Evolutionary conservation across 2,113 vertebrate species (phyloP).

Genomic region (Piaya cayana): DNA sequence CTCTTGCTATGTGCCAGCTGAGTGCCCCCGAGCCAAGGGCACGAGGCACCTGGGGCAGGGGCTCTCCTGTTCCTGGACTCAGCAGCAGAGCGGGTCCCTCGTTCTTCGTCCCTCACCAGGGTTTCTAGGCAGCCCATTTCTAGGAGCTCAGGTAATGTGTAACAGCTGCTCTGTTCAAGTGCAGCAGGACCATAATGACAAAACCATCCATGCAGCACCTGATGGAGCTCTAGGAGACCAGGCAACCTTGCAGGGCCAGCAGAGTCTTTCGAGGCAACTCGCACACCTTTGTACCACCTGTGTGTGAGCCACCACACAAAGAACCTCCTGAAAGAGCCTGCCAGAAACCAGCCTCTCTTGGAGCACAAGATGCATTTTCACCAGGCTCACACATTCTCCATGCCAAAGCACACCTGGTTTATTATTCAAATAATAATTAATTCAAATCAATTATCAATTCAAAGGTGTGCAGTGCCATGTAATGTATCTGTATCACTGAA

Average conservation of each 20-base stretch:
- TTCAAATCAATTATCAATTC: background rate
- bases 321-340: background rate
- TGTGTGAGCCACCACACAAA: background rate
- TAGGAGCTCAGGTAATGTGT: accelerated
- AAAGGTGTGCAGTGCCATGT: background rate
- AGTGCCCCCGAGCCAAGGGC: background rate
- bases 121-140: background rate
- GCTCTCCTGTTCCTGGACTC: background rate
- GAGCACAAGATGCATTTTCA: background rate
- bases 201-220: background rate
- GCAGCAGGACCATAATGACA: background rate
- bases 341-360: background rate
- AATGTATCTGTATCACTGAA: background rate
- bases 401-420: background rate
- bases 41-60: background rate
- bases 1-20: accelerated
- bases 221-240: background rate
- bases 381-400: background rate
- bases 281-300: background rate
- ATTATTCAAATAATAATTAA: background rate
- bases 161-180: background rate
- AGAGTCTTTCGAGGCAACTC: background rate
- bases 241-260: background rate
- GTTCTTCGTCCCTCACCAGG: background rate
- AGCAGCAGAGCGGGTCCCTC: background rate